Evolutionary conservation across 1,140 invertebrate genomes (phyloP), one percentile per base, ranked within the genome.

Genomic region (Aphis gossypii): DNA sequence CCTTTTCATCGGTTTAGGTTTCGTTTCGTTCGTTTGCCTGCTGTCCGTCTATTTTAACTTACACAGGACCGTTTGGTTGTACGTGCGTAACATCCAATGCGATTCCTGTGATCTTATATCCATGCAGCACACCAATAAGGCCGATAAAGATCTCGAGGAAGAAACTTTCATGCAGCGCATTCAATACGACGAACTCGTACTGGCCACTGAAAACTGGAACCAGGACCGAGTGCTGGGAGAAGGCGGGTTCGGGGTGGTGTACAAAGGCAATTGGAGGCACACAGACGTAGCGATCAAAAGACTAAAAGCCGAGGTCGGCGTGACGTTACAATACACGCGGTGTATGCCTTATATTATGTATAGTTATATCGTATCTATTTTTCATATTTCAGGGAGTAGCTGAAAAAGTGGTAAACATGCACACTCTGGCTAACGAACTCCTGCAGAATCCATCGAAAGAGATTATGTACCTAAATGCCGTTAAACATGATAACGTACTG

Each of bases 171-270:
- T 97, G 92, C 97, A 97, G 2, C 95, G 96, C 94, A 97, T 98
- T 44, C 95, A 96, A 1, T 98, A 98, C 95, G 95, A 96, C 5
- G 98, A 99, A 94, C 95, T 99, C 25, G 95, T 96, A 76, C 94
- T 95, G 76, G 98, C 98, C 0, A 99, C 99, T 0, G 95, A 97
- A 94, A 96, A 97, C 94, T 99, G 98, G 97, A 96, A 96, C 94
- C 95, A 95, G 7, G 95, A 95, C 4, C 97, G 97, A 94, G 96
- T 98, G 92, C 95, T 99, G 4, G 99, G 99, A 0, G 96, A 96
- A 95, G 99, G 99, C 68, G 98, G 98, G 7, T 99, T 99, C 95
- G 98, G 98, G 25, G 97, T 97, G 44, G 99, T 99, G 1, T 99
- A 97, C 94, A 97, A 97, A 96, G 98, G 98, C n/a, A 96, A 96